Base-by-base conservation (phyloP, 2,113 vertebrate genomes). In the Oceanites oceanicus region DNA sequence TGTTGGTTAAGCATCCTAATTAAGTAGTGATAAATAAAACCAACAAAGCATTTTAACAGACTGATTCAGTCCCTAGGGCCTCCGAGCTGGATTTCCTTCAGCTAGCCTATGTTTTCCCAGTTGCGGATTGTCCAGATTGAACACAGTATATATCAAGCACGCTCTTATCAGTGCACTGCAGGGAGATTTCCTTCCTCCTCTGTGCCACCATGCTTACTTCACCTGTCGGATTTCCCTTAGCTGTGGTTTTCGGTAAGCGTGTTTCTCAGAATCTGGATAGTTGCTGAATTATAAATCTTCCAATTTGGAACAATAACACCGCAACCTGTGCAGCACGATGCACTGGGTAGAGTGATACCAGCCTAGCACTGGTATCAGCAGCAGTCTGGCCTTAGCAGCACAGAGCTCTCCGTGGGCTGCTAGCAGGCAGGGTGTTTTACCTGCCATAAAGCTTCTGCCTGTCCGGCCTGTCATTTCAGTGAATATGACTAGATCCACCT, bases 171-270 rank as follows among this genome's bases (percentile, higher is more conserved):
- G 92, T 30, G 29, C 52, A 9, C 58, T 96, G 95, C 96, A 96
- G 95, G 65, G 86, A 91, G 74, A 70, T 94, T 97, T 97, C 92
- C 92, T 94, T 95, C 94, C 95, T 94, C 74, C 71, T 73, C 58
- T n/a, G 58, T 88, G 80, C 84, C 84, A 90, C 91, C 53, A 2
- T 32, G 78, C 94, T 94, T 94, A 78, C 62, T 94, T 97, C 81
- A 92, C 95, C 91, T 97, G 96, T 42, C 7, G 1, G 36, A 20
- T 88, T 97, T 91, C 89, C 87, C 89, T 88, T 90, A 70, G 74
- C 70, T 76, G 84, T 65, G 75, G 71, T 65, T 94, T 94, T 94
- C 6, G 11, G 86, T 90, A 87, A 87, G 56, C 1, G 1, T n/a
- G 18, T 79, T 97, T 97, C 96, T 92, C 71, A 90, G 89, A 95